Evolutionary conservation across 2,113 vertebrate species (phyloP).

Genomic region (Hippocampus comes): DNA sequence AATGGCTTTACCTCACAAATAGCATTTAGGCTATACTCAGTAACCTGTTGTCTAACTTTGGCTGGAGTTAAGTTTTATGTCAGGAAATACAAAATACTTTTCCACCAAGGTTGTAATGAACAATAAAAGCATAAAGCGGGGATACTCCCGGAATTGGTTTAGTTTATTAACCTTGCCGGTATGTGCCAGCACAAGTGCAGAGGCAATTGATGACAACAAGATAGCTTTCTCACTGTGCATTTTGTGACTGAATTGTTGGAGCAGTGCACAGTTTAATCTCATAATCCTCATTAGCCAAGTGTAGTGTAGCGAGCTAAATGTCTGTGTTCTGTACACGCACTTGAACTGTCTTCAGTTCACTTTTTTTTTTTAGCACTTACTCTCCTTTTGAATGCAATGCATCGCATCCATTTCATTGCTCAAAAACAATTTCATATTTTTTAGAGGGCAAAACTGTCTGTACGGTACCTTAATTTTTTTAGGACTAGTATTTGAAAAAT

Average conservation of each 20-base stretch:
- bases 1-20: slow-evolving; percentile 2
- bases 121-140: background rate
- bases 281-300: slow-evolving; percentile 51
- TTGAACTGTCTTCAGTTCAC: slow-evolving; percentile 7
- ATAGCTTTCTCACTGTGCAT: slow-evolving; percentile 38
- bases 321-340: slow-evolving; percentile 2
- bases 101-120: background rate
- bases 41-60: background rate
- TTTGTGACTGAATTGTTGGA: slow-evolving; percentile 36
- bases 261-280: slow-evolving; percentile 41
- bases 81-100: background rate
- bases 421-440: no score
- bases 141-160: background rate
- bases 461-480: no score
- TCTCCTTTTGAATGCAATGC: background rate
- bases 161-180: background rate
- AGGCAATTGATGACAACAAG: slow-evolving; percentile 39
- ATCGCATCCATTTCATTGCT: background rate
- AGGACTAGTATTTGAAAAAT: no score
- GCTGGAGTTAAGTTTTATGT: background rate
- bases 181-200: slow-evolving; percentile 16
- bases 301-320: slow-evolving; percentile 32
- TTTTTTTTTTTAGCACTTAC: slow-evolving; percentile 9
- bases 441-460: no score
- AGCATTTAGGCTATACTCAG: background rate